Base-by-base conservation (phyloP, 2,797 vertebrate species). In the Microchirus variegatus region DNA sequence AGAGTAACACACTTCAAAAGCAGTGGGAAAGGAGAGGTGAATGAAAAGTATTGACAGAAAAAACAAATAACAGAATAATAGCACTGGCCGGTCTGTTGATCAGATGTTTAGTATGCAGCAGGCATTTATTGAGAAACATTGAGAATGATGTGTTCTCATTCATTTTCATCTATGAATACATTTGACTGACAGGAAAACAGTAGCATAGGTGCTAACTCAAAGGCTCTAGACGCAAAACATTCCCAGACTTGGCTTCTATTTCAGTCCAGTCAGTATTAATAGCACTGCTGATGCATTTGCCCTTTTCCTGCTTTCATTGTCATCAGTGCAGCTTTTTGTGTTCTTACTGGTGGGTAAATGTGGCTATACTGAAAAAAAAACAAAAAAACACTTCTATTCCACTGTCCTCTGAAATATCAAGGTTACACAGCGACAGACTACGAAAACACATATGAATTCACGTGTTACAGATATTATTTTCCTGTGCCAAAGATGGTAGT, bases 1-100 rank as follows among this genome's bases (percentile, higher is more conserved):
- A 59, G 67, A 78, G 66, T 67, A 78, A 73, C 75, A 71, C 59
- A 83, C 84, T 91, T 93, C 87, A 84, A 90, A 89, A 51, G 70
- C 31, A 68, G 74, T 1, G 35, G 77, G 60, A 56, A 79, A 57
- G 41, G 44, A 51, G 43, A 78, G 31, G 60, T 18, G 58, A 55
- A 76, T 47, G 6, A 71, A 68, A 68, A 67, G 73, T 42, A 81
- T 79, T 78, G 19, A 19, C 37, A 14, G 69, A 72, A 54, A 54
- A 68, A 78, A 78, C 71, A 77, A 75, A 79, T 42, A 67, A 52
- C 26, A 67, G 38, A 22, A 46, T 16, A 51, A 71, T 14, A 38
- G 50, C 15, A 53, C 8, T 73, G 58, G 3, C 57, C 42, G 58
- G 56, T 45, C 71, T 78, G 71, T 65, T 60, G 56, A 56, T 65